Percentiles rank a stretch among this genome's conserved stretches.
Conservation (phyloP, 2,888 invertebrate species). For the Synergus umbraculus region DNA sequence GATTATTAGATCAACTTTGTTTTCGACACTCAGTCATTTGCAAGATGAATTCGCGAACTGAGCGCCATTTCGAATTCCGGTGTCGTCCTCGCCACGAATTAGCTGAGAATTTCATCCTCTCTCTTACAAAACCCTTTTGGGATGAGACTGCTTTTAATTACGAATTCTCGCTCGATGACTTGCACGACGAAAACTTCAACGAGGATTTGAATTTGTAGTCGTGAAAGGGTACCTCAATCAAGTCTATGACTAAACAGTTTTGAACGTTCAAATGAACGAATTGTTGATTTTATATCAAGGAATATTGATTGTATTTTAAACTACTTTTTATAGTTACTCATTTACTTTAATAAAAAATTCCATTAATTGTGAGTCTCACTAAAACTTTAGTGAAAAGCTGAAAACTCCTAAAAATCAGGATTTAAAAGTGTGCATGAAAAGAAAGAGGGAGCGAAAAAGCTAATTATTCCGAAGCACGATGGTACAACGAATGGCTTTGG, state of each 20-base stretch:
- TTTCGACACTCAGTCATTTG: slow-evolving; percentile 29
- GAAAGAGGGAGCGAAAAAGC: neutral
- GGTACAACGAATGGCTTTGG: slow-evolving; percentile 18
- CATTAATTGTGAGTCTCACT: too few species aligned
- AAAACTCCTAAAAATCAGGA: neutral
- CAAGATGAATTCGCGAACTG: slow-evolving; percentile 28
- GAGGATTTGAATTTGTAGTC: slow-evolving; percentile 19
- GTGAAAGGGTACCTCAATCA: neutral
- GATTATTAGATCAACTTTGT: slow-evolving; percentile 36
- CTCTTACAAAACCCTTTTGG: slow-evolving; percentile 49
- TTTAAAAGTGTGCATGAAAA: neutral
- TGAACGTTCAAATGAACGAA: too few species aligned
- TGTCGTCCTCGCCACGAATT: slow-evolving; percentile 47
- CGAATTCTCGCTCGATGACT: slow-evolving; percentile 62
- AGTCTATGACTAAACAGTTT: neutral
- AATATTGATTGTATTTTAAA: too few species aligned
- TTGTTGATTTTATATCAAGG: too few species aligned
- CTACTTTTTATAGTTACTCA: too few species aligned
- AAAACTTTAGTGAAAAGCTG: too few species aligned
- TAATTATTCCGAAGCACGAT: slow-evolving; percentile 4
- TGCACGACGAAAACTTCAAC: slow-evolving; percentile 42
- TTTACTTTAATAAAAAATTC: too few species aligned
- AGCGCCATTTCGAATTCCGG: slow-evolving; percentile 46
- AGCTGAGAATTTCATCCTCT: slow-evolving; percentile 44
- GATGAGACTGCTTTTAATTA: slow-evolving; percentile 58